Percentiles rank a stretch among this genome's conserved stretches.
Evolutionary conservation across 2,888 invertebrate species (phyloP).

Genomic region (Athrips mouffetella): DNA sequence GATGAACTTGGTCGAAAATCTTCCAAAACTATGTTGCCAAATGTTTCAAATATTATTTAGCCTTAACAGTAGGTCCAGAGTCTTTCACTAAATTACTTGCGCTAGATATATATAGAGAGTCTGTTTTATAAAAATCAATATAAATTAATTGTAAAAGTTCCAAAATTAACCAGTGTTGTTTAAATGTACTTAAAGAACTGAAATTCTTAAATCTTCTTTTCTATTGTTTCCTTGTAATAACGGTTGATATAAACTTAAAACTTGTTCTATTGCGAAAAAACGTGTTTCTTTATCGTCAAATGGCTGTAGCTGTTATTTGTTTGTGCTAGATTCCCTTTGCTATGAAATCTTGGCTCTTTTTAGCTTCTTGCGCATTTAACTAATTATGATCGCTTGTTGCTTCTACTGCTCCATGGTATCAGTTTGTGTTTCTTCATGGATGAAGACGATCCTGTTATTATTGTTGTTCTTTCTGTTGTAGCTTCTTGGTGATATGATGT

Average conservation of each 20-base stretch:
- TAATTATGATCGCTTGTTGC: constrained; percentile 48
- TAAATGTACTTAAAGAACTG: constrained; percentile 75
- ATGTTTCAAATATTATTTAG: constrained; percentile 73
- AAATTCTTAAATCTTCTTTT: constrained; percentile 75
- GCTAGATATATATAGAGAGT: constrained; percentile 75
- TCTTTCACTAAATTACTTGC: constrained; percentile 71
- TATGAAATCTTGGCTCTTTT: constrained; percentile 70
- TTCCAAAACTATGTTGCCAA: constrained; percentile 64
- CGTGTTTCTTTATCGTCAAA: constrained; percentile 79
- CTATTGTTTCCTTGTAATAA: constrained; percentile 78
- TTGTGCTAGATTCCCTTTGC: constrained; percentile 63
- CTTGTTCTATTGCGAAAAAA: constrained; percentile 80
- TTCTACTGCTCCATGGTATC: constrained; percentile 58
- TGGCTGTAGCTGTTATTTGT: constrained; percentile 68
- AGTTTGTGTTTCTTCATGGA: constrained; percentile 54
- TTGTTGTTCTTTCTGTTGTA: constrained; percentile 32
- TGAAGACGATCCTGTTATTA: neutral
- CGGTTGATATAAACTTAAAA: constrained; percentile 79
- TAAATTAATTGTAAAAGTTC: constrained; percentile 72
- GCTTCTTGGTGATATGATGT: constrained; percentile 42
- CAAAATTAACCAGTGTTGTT: constrained; percentile 79
- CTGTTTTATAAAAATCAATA: constrained; percentile 71
- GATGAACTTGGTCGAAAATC: constrained; percentile 74
- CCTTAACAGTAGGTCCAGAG: constrained; percentile 70
- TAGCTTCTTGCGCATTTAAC: constrained; percentile 72